Evolutionary conservation across 2,113 vertebrate species (phyloP).

Genomic region (Misgurnus mizolepis): DNA sequence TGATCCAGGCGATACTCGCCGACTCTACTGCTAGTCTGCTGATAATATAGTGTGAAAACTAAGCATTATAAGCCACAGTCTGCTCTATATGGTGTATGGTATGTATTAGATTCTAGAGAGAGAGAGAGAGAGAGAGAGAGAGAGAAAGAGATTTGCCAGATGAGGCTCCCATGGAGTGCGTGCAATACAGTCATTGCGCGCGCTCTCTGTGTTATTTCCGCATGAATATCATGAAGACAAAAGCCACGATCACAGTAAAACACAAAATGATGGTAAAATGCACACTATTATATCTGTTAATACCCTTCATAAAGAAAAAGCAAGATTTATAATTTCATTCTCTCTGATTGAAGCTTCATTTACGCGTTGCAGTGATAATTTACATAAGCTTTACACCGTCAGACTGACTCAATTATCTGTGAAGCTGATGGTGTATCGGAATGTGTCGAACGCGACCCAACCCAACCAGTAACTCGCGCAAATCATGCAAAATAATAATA

Average conservation of each 20-base stretch:
- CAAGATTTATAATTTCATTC: background rate
- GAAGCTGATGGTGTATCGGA: background rate
- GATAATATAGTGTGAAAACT: no score
- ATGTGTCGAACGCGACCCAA: background rate
- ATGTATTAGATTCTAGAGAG: background rate
- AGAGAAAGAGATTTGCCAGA: background rate
- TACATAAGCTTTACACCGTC: no score
- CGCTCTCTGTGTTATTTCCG: constrained; percentile 35
- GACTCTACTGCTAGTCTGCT: no score
- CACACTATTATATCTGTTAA: background rate
- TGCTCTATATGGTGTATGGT: no score
- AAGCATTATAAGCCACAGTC: no score
- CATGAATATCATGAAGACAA: constrained; percentile 39
- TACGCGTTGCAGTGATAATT: no score
- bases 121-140: background rate
- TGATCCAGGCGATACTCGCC: no score
- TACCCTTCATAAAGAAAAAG: no score
- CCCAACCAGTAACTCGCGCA: background rate
- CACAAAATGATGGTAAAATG: background rate
- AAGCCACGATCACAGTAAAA: background rate
- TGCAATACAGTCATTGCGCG: background rate
- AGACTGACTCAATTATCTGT: background rate
- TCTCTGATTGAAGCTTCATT: background rate
- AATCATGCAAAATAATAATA: background rate
- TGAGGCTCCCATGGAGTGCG: background rate